phyloP scores from a whole-genome alignment of 2,113 vertebrate genomes.

The Corvus moneduloides region DNA sequence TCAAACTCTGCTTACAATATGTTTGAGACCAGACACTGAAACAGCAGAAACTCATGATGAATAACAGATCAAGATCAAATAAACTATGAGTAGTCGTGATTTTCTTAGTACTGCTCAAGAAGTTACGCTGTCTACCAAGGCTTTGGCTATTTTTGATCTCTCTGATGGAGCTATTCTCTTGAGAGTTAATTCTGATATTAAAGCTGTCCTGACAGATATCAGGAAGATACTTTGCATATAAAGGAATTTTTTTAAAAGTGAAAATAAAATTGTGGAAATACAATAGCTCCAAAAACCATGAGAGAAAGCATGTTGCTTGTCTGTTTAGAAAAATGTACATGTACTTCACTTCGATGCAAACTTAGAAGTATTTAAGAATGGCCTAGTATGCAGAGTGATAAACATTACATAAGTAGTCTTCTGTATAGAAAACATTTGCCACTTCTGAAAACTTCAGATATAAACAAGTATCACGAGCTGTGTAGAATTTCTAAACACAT shows the following conservation, averaged over 20 bases:
- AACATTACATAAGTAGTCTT: not conserved
- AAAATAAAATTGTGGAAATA: not conserved
- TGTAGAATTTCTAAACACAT: not conserved
- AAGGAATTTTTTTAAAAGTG: conserved; percentile 12
- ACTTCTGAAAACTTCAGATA: not conserved
- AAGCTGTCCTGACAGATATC: conserved; percentile 13
- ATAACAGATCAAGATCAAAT: not conserved
- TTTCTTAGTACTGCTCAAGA: not conserved
- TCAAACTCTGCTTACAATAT: conserved; percentile 47
- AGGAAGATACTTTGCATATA: conserved; percentile 8
- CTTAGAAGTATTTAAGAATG: not conserved
- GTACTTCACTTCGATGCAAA: not conserved
- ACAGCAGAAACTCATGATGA: conserved; percentile 17
- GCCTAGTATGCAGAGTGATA: not conserved
- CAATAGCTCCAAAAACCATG: not conserved
- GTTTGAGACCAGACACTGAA: not conserved
- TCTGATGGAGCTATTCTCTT: not conserved
- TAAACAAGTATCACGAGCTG: not conserved
- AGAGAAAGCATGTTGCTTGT: not conserved
- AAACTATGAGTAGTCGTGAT: not conserved
- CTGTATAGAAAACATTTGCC: not conserved
- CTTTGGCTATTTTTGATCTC: not conserved
- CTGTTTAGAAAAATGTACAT: not conserved
- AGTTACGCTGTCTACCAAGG: not conserved
- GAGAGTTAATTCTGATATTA: conserved; percentile 18